phyloP scores from a whole-genome alignment of 2,888 invertebrate species.

The Spilosoma lubricipeda region DNA sequence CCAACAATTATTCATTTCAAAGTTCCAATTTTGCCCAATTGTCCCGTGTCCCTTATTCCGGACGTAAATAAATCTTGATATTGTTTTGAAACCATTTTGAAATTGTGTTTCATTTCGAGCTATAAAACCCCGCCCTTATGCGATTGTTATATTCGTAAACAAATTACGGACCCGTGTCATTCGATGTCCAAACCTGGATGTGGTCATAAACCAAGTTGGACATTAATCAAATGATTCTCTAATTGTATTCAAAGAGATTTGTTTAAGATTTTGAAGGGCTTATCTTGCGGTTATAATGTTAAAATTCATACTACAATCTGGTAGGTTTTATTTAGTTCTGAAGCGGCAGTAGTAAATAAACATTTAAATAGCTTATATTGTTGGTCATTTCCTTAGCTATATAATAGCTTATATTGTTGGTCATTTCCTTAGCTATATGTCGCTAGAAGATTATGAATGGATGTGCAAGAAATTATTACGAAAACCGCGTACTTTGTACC shows the following conservation, averaged over 20 bases:
- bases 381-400: no score
- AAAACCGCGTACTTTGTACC: no score
- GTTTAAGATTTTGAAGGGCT: not conserved
- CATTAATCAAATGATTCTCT: not conserved
- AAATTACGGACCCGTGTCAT: slow-evolving; percentile 3
- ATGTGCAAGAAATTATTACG: no score
- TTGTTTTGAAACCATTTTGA: slow-evolving; percentile 10
- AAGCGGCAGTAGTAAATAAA: not conserved
- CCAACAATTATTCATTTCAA: slow-evolving; percentile 3
- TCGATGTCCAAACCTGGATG: not conserved
- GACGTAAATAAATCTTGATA: slow-evolving; percentile 10
- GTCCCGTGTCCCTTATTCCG: not conserved
- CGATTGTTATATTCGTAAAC: slow-evolving; percentile 6
- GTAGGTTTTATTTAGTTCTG: not conserved
- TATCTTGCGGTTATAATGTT: not conserved
- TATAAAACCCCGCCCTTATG: not conserved
- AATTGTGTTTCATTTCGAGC: not conserved
- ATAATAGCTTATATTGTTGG: not conserved
- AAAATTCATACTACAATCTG: not conserved
- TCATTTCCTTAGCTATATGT: no score
- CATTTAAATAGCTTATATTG: not conserved
- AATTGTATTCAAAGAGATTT: not conserved
- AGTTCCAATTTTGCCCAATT: not conserved
- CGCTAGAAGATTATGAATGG: no score
- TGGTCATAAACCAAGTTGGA: not conserved